Percentiles rank a stretch among this genome's conserved stretches.
Evolutionary conservation across 2,888 invertebrate genomes (phyloP).

Genomic region (Drosophila subquinaria): DNA sequence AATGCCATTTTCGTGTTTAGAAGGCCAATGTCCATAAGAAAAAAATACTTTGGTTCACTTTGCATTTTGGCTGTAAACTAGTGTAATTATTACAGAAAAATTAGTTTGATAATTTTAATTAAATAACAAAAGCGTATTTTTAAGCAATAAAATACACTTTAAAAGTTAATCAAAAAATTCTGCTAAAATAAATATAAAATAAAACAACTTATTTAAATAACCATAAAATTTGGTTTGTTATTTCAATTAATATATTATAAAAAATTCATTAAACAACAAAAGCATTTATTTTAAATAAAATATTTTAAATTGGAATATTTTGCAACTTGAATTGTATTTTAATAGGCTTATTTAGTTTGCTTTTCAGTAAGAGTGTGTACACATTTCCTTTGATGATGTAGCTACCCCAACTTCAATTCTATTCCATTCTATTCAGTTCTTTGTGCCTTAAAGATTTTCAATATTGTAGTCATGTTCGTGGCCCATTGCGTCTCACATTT

Average conservation of each 20-base stretch:
- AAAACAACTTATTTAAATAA: background rate
- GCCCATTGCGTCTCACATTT: slow-evolving; percentile 42
- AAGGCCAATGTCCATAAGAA: too few relatives aligned
- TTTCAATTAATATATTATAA: background rate
- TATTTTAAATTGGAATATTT: background rate
- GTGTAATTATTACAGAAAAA: too few relatives aligned
- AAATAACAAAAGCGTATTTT: too few relatives aligned
- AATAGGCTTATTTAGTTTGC: slow-evolving; percentile 4
- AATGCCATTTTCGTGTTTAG: too few relatives aligned
- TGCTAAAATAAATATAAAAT: background rate
- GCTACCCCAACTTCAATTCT: background rate
- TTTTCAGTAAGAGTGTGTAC: background rate
- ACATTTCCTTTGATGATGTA: slow-evolving; percentile 8
- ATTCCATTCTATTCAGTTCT: background rate
- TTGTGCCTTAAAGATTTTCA: slow-evolving; percentile 35
- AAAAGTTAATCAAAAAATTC: background rate
- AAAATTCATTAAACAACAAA: too few relatives aligned
- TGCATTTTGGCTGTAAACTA: too few relatives aligned
- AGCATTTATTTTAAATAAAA: background rate
- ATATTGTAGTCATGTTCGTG: slow-evolving; percentile 32
- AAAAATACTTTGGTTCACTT: too few relatives aligned
- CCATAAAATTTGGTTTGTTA: background rate
- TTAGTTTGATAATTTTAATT: too few relatives aligned
- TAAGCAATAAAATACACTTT: background rate
- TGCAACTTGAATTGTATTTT: background rate